Conservation (phyloP, 2,113 vertebrate genomes). For the Lonchura striata region DNA sequence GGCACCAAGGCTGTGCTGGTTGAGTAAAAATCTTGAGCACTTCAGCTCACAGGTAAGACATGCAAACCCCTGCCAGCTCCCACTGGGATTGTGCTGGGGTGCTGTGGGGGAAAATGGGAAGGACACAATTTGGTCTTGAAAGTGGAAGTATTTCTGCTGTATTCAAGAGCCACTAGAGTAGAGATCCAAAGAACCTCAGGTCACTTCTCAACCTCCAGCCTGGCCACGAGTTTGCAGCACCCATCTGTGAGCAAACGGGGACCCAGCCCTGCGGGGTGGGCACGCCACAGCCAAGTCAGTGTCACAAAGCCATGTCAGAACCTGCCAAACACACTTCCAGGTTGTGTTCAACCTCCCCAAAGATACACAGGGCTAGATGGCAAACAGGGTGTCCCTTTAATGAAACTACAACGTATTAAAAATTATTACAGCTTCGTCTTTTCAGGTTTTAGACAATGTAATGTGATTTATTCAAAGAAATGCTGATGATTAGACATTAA, state of each 20-base stretch:
- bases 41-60: background rate
- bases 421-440: slow-evolving; percentile 71
- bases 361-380: background rate
- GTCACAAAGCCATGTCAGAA: background rate
- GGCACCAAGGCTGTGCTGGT: too few species aligned
- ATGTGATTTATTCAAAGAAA: slow-evolving; percentile 78
- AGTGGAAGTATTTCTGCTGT: background rate
- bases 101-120: background rate
- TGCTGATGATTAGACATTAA: slow-evolving; percentile 77
- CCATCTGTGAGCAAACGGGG: fast-evolving
- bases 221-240: background rate
- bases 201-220: background rate
- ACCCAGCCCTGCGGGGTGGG: background rate
- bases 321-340: background rate
- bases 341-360: background rate
- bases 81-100: background rate
- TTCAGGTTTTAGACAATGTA: slow-evolving; percentile 77
- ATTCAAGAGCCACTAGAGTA: background rate
- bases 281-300: fast-evolving
- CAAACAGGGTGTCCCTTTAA: slow-evolving; percentile 69
- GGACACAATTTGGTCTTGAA: background rate
- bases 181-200: background rate
- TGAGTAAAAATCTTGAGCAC: background rate
- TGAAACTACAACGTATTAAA: slow-evolving; percentile 70
- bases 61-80: fast-evolving